Evolutionary conservation across 2,797 vertebrate genomes (phyloP).

Genomic region (Menidia menidia): DNA sequence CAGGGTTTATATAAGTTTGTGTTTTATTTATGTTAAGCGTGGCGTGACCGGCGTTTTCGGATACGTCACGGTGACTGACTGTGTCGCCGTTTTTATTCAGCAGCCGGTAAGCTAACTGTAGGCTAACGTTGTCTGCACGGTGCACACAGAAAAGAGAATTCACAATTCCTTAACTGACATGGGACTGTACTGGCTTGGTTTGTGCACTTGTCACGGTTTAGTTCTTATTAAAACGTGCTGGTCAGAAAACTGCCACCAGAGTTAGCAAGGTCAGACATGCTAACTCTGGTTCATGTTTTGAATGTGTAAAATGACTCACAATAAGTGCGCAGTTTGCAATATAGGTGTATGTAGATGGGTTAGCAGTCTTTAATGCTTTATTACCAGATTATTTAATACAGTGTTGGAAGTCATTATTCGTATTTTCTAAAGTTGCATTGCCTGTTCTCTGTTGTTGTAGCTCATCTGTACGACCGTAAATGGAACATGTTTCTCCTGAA

Average conservation of each 20-base stretch:
- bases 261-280: conserved; percentile 26
- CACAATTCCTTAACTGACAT: background rate
- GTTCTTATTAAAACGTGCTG: background rate
- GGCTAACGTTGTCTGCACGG: conserved; percentile 3
- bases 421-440: background rate
- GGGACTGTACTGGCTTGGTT: accelerated
- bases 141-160: background rate
- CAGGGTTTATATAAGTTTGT: accelerated
- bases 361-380: background rate
- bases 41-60: accelerated
- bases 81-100: too few relatives aligned
- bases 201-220: background rate
- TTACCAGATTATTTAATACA: background rate
- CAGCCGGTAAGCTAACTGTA: conserved; percentile 17
- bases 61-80: background rate
- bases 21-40: background rate
- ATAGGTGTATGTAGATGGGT: background rate
- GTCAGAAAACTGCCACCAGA: background rate
- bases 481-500: conserved; percentile 71
- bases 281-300: background rate
- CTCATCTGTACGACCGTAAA: conserved; percentile 2
- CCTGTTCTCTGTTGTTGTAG: conserved; percentile 16
- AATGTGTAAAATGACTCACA: too few relatives aligned
- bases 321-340: background rate
- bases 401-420: too few relatives aligned